Base-by-base conservation (phyloP, 1,140 invertebrate genomes). In the Ylistrum balloti region DNA sequence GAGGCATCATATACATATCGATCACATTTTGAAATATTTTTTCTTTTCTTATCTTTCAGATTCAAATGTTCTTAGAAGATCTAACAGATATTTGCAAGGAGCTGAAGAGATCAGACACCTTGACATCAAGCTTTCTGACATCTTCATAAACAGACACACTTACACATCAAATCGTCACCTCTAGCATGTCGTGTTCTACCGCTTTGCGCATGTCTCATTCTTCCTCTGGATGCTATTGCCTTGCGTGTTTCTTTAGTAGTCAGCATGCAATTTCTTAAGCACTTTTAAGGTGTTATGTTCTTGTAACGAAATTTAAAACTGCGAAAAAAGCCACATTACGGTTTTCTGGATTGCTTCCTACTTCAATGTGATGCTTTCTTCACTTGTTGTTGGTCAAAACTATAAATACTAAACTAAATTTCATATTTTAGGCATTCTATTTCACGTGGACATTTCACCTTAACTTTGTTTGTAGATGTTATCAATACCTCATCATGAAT, bases 51-150 rank as follows among this genome's bases (percentile, higher is more conserved):
- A 38, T 85, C 33, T 88, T 94, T 56, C 92, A 94, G 93, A 91
- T 94, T 90, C 93, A 94, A 87, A 93, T 94, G 93, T 94, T 94
- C 86, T 74, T 94, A 85, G 92, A 93, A 87, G 93, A 94, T 90
- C 90, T 94, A 15, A 89, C 85, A 48, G 93, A 94, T 88, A 94
- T 94, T 92, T 92, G 93, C n/a, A 56, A 88, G 33, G 93, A 94
- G 15, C 89, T 94, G 38, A 93, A 91, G 56, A 41, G 91, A 85
- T 91, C 91, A 33, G 92, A 93, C 34, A 93, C 92, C 15, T 90
- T 87, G 11, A 90, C 89, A 0, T 89, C 91, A 28, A 91, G 92
- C 33, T 93, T 91, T 38, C 85, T 92, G 0, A 90, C 90, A 34
- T 89, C 91, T 11, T 94, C 93, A 33, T 94, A 92, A 22, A 92